Evolutionary conservation across 2,888 invertebrate genomes (phyloP).

Genomic region (Chorisops tibialis): DNA sequence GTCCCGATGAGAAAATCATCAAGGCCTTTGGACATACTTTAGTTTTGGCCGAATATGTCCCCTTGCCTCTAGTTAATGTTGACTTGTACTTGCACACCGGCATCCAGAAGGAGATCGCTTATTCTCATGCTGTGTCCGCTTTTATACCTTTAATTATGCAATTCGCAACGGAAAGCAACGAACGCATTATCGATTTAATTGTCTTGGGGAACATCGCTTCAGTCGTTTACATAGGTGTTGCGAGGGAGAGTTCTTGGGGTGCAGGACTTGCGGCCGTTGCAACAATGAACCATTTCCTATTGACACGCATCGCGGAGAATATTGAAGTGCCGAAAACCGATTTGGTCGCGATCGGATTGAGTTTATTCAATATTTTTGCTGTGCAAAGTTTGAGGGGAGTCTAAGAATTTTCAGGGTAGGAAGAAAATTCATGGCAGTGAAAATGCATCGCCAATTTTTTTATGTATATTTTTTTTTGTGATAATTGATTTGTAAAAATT

Average conservation of each 20-base stretch:
- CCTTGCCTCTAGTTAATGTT: conserved; percentile 33
- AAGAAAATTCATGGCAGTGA: too few species aligned
- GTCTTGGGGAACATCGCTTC: conserved; percentile 33
- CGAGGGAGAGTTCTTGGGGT: conserved; percentile 35
- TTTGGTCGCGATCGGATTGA: conserved; percentile 35
- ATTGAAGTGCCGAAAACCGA: conserved; percentile 34
- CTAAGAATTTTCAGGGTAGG: too few species aligned
- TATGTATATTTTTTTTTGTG: too few species aligned
- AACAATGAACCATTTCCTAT: conserved; percentile 34
- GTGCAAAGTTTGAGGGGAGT: conserved; percentile 26
- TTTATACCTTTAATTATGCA: conserved; percentile 31
- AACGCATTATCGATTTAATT: conserved; percentile 23
- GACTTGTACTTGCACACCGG: conserved; percentile 31
- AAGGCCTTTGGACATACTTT: conserved; percentile 26
- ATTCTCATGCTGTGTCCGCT: conserved; percentile 27
- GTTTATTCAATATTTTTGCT: conserved; percentile 35
- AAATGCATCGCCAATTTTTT: too few species aligned
- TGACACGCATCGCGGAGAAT: conserved; percentile 26
- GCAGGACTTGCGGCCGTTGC: conserved; percentile 34
- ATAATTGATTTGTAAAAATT: too few species aligned
- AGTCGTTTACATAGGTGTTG: conserved; percentile 29
- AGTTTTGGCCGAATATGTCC: conserved; percentile 33
- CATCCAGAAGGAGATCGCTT: conserved; percentile 17
- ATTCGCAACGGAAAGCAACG: conserved; percentile 21
- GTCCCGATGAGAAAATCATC: conserved; percentile 26